Evolutionary conservation across 2,797 vertebrate species (phyloP).

Genomic region (Sebastes minor): DNA sequence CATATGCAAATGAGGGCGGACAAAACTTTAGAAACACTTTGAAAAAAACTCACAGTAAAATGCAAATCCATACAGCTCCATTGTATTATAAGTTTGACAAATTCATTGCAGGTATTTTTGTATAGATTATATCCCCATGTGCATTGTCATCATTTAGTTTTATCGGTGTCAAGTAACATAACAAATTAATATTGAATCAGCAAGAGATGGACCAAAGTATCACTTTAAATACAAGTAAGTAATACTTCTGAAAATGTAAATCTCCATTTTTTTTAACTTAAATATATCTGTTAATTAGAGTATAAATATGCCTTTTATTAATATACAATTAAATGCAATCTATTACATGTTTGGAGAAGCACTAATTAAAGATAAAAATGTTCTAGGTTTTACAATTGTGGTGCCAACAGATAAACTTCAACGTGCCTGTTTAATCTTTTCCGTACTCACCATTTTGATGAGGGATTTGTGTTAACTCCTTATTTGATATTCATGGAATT

Average conservation of each 20-base stretch:
- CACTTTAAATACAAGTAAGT: background rate
- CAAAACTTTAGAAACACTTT: background rate
- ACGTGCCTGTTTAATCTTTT: background rate
- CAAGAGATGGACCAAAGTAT: background rate
- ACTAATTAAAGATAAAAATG: background rate
- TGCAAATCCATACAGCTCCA: background rate
- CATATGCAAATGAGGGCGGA: background rate
- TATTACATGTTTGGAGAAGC: background rate
- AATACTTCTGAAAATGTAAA: background rate
- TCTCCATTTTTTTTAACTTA: background rate
- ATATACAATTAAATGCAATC: background rate
- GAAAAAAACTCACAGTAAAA: background rate
- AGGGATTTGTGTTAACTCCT: conserved; percentile 39
- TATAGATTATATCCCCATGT: background rate
- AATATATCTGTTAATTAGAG: background rate
- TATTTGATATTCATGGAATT: conserved; percentile 68
- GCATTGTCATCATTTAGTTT: background rate
- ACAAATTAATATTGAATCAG: background rate
- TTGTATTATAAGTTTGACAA: background rate
- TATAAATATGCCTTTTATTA: background rate
- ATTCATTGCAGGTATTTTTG: background rate
- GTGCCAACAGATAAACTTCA: background rate
- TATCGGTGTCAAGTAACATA: background rate
- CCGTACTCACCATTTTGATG: background rate
- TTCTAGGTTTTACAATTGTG: background rate